Evolutionary conservation across 2,888 invertebrate genomes (phyloP).

Genomic region (Metalampra italica): DNA sequence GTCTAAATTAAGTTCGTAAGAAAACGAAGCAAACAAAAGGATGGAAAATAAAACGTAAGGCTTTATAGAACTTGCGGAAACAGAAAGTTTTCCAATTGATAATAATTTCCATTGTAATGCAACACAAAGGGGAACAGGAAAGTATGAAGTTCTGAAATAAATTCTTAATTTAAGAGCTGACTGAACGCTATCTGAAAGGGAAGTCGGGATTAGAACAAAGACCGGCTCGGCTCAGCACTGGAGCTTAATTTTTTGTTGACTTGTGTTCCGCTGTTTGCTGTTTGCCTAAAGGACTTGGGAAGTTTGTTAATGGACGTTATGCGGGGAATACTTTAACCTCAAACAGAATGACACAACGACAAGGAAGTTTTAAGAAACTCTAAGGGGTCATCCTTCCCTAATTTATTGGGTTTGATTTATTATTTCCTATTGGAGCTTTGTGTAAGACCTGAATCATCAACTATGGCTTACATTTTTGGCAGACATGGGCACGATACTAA

Average conservation of each 20-base stretch:
- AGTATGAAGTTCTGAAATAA: conserved; percentile 74
- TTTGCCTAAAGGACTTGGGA: conserved; percentile 40
- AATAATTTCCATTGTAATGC: conserved; percentile 74
- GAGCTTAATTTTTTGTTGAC: conserved; percentile 58
- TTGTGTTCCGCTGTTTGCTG: conserved; percentile 52
- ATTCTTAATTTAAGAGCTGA: conserved; percentile 74
- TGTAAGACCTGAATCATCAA: too few species aligned
- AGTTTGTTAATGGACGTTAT: conserved; percentile 35
- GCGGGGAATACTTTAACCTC: conserved; percentile 2
- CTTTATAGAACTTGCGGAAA: conserved; percentile 59
- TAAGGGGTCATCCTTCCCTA: not conserved
- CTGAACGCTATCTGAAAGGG: conserved; percentile 69
- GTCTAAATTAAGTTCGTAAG: too few species aligned
- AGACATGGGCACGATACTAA: too few species aligned
- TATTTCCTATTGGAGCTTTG: too few species aligned
- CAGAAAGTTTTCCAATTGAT: conserved; percentile 72
- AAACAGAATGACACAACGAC: not conserved
- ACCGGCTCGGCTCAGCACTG: conserved; percentile 41
- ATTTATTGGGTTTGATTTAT: not conserved
- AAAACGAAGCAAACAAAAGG: conserved; percentile 46
- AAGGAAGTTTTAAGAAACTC: not conserved
- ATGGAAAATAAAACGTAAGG: conserved; percentile 61
- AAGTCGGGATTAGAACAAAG: conserved; percentile 71
- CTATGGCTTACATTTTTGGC: too few species aligned
- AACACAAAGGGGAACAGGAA: conserved; percentile 68